Conservation (phyloP, 2,797 vertebrate genomes). For the Vultur gryphus region DNA sequence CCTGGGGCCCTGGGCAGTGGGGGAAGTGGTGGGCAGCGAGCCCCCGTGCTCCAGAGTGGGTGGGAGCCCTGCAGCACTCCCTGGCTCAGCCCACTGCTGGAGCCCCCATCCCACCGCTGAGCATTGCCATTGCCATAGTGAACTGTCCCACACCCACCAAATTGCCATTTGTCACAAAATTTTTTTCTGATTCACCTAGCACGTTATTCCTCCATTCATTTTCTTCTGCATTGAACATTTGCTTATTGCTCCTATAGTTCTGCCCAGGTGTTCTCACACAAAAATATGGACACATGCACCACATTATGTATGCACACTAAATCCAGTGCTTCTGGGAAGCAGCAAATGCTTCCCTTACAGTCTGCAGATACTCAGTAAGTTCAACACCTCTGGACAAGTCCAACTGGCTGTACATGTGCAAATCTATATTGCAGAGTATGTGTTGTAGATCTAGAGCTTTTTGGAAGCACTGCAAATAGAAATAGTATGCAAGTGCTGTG, state of each 20-base stretch:
- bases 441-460: not conserved
- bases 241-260: not conserved
- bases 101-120: not conserved
- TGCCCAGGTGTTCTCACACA: not conserved
- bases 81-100: rapidly evolving
- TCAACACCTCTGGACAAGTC: not conserved
- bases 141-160: not conserved
- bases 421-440: not conserved
- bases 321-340: not conserved
- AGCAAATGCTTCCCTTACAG: not conserved
- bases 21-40: not conserved
- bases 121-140: not conserved
- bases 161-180: not conserved
- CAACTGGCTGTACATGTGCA: not conserved
- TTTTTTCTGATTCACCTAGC: not conserved
- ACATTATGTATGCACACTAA: not conserved
- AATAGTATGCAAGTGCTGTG: not conserved
- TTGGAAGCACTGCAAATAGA: not conserved
- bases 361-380: not conserved
- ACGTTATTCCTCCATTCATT: not conserved
- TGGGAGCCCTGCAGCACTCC: not conserved
- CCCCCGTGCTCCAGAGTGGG: too few relatives aligned
- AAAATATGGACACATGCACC: not conserved
- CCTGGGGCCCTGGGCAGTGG: rapidly evolving
- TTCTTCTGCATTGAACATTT: not conserved